Conservation (phyloP, 2,797 vertebrate species). For the Eremophila alpestris region DNA sequence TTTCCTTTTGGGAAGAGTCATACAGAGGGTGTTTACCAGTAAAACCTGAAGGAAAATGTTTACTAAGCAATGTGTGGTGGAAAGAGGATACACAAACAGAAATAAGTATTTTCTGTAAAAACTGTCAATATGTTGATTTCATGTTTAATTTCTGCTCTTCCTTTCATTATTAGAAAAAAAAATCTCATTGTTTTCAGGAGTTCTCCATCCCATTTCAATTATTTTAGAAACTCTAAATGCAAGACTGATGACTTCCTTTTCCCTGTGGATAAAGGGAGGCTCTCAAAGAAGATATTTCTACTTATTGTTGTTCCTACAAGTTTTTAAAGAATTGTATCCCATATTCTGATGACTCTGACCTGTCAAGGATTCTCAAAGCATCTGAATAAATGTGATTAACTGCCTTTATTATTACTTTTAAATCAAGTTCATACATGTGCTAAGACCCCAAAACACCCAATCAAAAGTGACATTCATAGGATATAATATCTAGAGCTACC, state of each 20-base stretch:
- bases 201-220: not conserved
- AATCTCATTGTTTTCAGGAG: not conserved
- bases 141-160: not conserved
- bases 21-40: not conserved
- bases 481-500: not conserved
- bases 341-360: not conserved
- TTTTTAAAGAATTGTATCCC: not conserved
- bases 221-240: not conserved
- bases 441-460: not conserved
- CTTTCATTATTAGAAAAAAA: not conserved
- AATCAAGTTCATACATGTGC: not conserved
- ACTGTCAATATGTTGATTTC: fast-evolving
- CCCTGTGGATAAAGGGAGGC: fast-evolving
- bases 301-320: not conserved
- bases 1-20: not conserved
- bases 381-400: not conserved
- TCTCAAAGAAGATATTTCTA: not conserved
- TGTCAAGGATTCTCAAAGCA: not conserved
- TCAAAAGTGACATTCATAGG: not conserved
- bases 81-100: not conserved
- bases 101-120: not conserved
- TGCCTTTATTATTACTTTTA: not conserved
- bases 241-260: not conserved
- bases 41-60: not conserved
- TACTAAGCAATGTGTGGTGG: not conserved